Evolutionary conservation across 2,888 invertebrate species (phyloP).

Genomic region (Hemithea aestivaria): DNA sequence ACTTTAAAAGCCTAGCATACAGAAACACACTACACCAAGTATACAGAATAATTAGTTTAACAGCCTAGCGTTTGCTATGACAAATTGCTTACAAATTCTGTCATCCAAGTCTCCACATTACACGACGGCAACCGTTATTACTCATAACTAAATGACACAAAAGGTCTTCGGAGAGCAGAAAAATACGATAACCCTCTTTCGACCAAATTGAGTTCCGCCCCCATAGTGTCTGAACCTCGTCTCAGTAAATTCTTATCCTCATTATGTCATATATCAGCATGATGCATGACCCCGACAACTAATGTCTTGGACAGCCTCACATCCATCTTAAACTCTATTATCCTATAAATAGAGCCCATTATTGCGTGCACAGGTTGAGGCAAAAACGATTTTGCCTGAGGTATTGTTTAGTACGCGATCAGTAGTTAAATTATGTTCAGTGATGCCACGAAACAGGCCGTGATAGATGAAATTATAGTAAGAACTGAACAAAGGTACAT

Average conservation of each 20-base stretch:
- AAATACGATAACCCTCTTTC: conserved; percentile 11
- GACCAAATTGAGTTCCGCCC: conserved; percentile 22
- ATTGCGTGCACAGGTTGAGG: conserved; percentile 8
- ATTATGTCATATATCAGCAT: conserved; percentile 48
- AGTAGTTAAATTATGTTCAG: no score
- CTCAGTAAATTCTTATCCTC: conserved; percentile 39
- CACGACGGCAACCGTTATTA: conserved; percentile 3
- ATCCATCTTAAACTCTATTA: conserved; percentile 4
- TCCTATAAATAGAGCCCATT: conserved; percentile 8
- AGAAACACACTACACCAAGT: no score
- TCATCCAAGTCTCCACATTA: no score
- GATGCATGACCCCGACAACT: conserved; percentile 40
- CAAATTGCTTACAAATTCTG: no score
- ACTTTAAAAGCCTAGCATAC: no score
- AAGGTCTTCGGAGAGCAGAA: conserved; percentile 2
- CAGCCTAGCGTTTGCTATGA: no score
- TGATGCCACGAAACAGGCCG: no score
- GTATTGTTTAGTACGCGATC: no score
- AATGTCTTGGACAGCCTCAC: conserved; percentile 30
- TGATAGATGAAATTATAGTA: no score
- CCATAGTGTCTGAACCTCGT: conserved; percentile 29
- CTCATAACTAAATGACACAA: conserved; percentile 14
- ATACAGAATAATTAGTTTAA: no score
- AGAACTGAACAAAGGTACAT: no score
- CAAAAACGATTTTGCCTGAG: no score